These are phyloP conservation scores for Maniola hyperantus DNA, from an alignment of 2,888 invertebrate genomes.

Conservation along the genomic window DNA sequence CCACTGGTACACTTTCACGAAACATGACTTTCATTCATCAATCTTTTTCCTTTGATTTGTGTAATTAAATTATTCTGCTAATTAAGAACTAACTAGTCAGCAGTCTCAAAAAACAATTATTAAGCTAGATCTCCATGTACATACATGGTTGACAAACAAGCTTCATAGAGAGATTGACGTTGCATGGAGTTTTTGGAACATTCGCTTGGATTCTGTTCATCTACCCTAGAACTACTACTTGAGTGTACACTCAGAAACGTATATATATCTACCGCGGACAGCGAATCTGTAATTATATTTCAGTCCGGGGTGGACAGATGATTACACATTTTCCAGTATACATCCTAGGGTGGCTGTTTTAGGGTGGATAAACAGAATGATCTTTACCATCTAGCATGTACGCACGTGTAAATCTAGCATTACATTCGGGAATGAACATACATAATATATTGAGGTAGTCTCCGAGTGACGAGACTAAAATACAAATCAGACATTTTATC, in stretches of 20 bases:
- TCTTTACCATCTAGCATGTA: background rate
- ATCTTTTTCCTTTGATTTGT: slow-evolving; percentile 8
- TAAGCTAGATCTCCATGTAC: slow-evolving; percentile 47
- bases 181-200: too few relatives aligned
- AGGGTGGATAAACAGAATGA: too few relatives aligned
- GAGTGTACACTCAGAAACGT: too few relatives aligned
- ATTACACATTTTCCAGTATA: too few relatives aligned
- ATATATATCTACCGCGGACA: too few relatives aligned
- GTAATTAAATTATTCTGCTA: slow-evolving; percentile 68
- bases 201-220: too few relatives aligned
- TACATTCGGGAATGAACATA: slow-evolving; percentile 63
- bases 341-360: too few relatives aligned
- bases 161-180: too few relatives aligned
- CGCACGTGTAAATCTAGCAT: background rate
- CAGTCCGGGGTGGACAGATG: too few relatives aligned
- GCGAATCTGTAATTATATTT: too few relatives aligned
- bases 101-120: slow-evolving; percentile 75
- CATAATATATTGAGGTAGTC: slow-evolving; percentile 67
- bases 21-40: background rate
- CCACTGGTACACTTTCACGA: too few relatives aligned
- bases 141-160: background rate
- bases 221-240: too few relatives aligned
- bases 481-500: slow-evolving; percentile 43
- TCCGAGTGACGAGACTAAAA: slow-evolving; percentile 61
- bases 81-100: slow-evolving; percentile 80